Conservation (phyloP, 1,140 invertebrate species). For the Euwallacea fornicatus region DNA sequence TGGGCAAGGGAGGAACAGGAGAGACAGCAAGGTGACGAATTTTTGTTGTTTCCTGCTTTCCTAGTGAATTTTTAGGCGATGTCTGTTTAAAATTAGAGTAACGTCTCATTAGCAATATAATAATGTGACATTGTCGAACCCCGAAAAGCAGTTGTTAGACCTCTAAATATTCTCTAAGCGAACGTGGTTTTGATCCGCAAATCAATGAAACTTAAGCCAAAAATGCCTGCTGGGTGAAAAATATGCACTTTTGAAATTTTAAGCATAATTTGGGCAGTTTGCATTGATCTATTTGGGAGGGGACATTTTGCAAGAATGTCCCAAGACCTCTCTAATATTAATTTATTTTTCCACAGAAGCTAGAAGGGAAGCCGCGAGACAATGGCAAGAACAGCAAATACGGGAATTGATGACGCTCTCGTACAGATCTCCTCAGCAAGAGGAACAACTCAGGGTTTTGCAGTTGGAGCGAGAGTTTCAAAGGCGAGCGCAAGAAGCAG, state of each 20-base stretch:
- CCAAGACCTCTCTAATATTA: neutral
- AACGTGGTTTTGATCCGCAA: no score
- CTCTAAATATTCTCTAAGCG: no score
- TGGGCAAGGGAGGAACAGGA: conserved; percentile 90
- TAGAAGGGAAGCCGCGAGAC: conserved; percentile 62
- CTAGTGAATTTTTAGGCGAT: no score
- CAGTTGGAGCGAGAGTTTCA: conserved; percentile 88
- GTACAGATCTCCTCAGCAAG: conserved; percentile 75
- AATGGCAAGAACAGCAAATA: conserved; percentile 76
- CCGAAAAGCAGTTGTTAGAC: no score
- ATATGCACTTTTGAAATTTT: neutral
- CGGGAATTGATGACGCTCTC: conserved; percentile 69
- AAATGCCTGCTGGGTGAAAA: no score
- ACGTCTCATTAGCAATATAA: no score
- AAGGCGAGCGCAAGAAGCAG: conserved; percentile 76
- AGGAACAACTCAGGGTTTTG: conserved; percentile 81
- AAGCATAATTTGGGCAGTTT: neutral
- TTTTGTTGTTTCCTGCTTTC: no score
- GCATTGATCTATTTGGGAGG: no score
- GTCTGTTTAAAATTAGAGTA: no score
- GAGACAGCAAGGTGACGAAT: conserved; percentile 61
- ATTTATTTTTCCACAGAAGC: conserved; percentile 54
- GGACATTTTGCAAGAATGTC: no score
- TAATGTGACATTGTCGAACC: no score
- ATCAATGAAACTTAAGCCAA: no score